These are phyloP conservation scores for Thamnaconus septentrionalis DNA, from an alignment of 2,113 vertebrate genomes.

Conservation along the genomic window DNA sequence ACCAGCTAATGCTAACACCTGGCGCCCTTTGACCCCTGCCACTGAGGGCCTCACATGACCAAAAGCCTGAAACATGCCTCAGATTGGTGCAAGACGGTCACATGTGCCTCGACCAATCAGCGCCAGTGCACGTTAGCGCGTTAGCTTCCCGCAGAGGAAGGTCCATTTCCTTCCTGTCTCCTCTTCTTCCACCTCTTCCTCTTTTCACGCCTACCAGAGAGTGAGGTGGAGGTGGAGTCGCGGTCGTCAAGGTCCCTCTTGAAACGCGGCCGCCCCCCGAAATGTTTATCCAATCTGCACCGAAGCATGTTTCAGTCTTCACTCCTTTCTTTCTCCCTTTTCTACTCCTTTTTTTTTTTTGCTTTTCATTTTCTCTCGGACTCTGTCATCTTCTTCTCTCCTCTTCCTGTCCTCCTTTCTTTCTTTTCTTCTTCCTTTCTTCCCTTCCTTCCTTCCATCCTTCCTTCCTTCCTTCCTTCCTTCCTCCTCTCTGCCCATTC, in stretches of 20 bases:
- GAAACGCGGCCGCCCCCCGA: conserved; percentile 1
- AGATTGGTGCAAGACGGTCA: background rate
- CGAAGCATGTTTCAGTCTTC: conserved; percentile 74
- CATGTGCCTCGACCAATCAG: too few relatives aligned
- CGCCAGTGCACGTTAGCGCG: too few relatives aligned
- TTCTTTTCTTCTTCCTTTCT: conserved; percentile 36
- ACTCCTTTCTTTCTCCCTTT: conserved; percentile 51
- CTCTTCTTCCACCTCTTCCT: too few relatives aligned
- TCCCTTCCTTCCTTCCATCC: conserved; percentile 14
- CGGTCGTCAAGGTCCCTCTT: background rate
- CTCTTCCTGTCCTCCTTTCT: conserved; percentile 44
- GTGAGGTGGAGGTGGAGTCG: too few relatives aligned
- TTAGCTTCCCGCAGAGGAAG: too few relatives aligned
- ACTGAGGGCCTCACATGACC: conserved; percentile 40
- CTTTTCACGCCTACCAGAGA: too few relatives aligned
- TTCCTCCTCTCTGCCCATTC: conserved; percentile 56
- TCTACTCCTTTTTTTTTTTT: conserved; percentile 43
- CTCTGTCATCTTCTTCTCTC: conserved; percentile 37
- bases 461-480: conserved; percentile 36
- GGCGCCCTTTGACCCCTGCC: conserved; percentile 32
- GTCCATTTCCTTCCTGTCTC: background rate
- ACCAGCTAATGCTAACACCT: conserved; percentile 54
- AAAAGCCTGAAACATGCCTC: conserved; percentile 60
- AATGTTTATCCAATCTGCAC: conserved; percentile 33
- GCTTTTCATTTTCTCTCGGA: conserved; percentile 36